phyloP scores from a whole-genome alignment of 2,888 invertebrate genomes.

The Catonia carolina region DNA sequence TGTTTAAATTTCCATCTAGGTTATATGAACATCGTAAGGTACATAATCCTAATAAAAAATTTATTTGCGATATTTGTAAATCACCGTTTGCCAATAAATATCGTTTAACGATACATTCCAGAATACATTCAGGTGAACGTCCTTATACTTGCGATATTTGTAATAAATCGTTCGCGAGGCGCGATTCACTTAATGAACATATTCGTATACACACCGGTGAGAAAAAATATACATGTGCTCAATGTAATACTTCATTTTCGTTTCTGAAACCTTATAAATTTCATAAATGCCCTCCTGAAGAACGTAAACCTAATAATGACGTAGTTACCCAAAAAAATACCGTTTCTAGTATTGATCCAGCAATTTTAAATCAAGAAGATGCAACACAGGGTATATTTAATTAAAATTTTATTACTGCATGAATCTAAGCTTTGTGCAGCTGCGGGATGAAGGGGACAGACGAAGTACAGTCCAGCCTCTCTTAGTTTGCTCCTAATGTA shows the following conservation, averaged over 20 bases:
- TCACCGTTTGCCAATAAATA: constrained; percentile 23
- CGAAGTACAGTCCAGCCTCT: no score
- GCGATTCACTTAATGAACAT: constrained; percentile 42
- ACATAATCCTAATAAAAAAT: constrained; percentile 24
- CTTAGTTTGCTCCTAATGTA: no score
- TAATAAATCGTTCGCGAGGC: constrained; percentile 43
- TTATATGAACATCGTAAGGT: constrained; percentile 27
- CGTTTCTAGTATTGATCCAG: no score
- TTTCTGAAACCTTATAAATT: no score
- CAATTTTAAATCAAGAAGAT: no score
- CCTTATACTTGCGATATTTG: constrained; percentile 44
- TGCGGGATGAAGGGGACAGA: no score
- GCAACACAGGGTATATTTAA: no score
- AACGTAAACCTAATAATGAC: no score
- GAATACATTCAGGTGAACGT: constrained; percentile 38
- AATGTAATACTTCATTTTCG: constrained; percentile 22
- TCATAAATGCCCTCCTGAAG: no score
- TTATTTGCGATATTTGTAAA: constrained; percentile 27
- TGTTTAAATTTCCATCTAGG: constrained; percentile 27
- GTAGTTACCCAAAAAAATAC: no score
- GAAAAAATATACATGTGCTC: constrained; percentile 27
- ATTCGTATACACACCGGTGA: constrained; percentile 33
- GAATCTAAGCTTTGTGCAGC: no score
- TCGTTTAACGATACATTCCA: constrained; percentile 26
- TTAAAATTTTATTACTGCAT: no score